Conservation (phyloP, 2,113 vertebrate genomes). For the Anseranas semipalmata region DNA sequence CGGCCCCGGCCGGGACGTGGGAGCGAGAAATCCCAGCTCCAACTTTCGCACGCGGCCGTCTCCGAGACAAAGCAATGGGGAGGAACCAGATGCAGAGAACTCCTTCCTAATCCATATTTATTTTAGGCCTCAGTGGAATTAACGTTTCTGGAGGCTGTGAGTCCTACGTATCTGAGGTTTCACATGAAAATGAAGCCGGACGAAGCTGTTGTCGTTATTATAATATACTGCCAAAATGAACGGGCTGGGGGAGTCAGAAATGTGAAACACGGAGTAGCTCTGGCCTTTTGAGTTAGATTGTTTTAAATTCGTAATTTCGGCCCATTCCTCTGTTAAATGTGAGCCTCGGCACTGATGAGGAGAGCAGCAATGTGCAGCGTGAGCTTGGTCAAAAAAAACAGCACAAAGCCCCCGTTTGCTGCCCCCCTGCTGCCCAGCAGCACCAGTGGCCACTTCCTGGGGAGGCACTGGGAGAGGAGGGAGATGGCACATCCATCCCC, state of each 20-base stretch:
- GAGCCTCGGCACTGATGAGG: neutral
- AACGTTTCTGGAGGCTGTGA: neutral
- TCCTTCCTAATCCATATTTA: neutral
- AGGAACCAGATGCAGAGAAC: neutral
- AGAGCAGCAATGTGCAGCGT: neutral
- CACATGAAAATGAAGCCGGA: neutral
- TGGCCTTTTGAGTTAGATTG: neutral
- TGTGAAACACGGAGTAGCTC: neutral
- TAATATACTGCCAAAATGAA: neutral
- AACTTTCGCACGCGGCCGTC: neutral
- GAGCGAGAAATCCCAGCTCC: neutral
- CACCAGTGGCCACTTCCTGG: neutral
- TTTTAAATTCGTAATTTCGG: neutral
- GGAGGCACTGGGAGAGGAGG: neutral
- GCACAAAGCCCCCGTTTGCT: neutral
- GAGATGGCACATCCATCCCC: accelerated
- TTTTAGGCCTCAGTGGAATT: neutral
- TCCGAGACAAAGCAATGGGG: neutral
- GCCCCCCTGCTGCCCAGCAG: no score
- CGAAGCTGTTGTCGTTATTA: neutral
- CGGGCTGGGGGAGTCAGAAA: neutral
- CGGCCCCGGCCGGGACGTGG: neutral
- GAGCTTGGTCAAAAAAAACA: neutral
- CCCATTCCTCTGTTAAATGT: neutral
- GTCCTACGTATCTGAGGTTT: neutral